phyloP scores from a whole-genome alignment of 1,140 invertebrate species.

The Sinonovacula constricta region DNA sequence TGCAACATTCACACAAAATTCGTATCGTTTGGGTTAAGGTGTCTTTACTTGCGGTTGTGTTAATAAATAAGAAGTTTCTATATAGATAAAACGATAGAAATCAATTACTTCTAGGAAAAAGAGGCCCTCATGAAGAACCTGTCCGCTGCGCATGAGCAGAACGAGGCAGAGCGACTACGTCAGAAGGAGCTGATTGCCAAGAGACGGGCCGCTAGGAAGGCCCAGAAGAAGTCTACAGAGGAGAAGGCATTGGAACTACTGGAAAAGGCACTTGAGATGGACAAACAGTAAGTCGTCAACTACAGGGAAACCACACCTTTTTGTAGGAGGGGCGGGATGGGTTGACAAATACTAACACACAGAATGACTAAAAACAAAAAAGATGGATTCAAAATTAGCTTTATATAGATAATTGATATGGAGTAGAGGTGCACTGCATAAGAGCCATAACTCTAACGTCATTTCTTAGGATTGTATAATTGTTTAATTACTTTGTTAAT shows the following conservation, averaged over 20 bases:
- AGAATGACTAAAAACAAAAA: not conserved
- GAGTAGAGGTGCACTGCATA: not conserved
- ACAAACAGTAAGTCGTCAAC: slow-evolving; percentile 67
- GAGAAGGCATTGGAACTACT: slow-evolving; percentile 66
- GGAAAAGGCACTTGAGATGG: slow-evolving; percentile 68
- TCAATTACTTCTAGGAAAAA: slow-evolving; percentile 62
- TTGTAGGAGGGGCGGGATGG: too few species aligned
- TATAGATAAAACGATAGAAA: too few species aligned
- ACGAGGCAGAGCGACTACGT: slow-evolving; percentile 55
- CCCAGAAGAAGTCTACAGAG: slow-evolving; percentile 61
- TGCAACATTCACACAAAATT: too few species aligned
- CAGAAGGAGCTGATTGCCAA: slow-evolving; percentile 63
- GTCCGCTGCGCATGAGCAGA: slow-evolving; percentile 44
- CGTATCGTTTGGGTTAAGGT: too few species aligned
- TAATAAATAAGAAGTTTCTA: too few species aligned
- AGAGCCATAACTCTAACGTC: not conserved
- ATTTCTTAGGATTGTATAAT: too few species aligned
- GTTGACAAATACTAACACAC: too few species aligned
- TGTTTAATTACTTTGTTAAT: too few species aligned
- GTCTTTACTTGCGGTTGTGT: too few species aligned
- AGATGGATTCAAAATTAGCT: not conserved
- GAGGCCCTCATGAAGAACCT: slow-evolving; percentile 63
- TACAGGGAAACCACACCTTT: too few species aligned
- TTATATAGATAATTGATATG: not conserved
- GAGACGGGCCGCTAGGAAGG: slow-evolving; percentile 49